Percentiles rank a stretch among this genome's conserved stretches.
These are phyloP conservation scores for Thalpophila matura DNA, from an alignment of 2,888 invertebrate species.

Conservation along the genomic window DNA sequence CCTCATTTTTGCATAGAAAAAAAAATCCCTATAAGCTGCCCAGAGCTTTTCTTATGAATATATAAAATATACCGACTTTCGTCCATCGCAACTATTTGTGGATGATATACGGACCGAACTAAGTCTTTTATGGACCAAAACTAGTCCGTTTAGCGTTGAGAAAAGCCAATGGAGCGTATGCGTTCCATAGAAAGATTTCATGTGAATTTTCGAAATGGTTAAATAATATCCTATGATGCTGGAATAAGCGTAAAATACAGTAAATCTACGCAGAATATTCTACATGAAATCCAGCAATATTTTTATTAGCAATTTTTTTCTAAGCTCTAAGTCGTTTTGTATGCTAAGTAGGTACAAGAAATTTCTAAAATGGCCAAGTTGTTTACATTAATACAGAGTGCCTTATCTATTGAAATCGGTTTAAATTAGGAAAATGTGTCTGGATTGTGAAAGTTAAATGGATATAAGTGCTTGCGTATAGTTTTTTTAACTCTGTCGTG, in stretches of 20 bases:
- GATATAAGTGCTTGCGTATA: not conserved
- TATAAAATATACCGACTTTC: conserved; percentile 6
- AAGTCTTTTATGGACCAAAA: conserved; percentile 12
- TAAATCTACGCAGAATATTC: not conserved
- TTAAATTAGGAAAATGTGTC: conserved; percentile 14
- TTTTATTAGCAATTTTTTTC: not conserved
- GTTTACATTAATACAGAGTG: not conserved
- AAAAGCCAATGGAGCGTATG: conserved; percentile 29
- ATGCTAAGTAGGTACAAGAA: not conserved
- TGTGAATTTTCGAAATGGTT: conserved; percentile 4
- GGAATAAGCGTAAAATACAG: not conserved
- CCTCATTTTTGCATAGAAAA: not conserved
- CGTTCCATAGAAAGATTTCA: conserved; percentile 6
- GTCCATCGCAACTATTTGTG: conserved; percentile 6
- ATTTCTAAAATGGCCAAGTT: no score
- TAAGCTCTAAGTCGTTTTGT: not conserved
- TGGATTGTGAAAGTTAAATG: not conserved
- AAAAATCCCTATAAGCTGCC: not conserved
- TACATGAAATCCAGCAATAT: not conserved
- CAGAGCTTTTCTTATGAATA: not conserved
- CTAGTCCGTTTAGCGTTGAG: conserved; percentile 8
- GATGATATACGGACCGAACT: conserved; percentile 20
- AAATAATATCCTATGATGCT: not conserved
- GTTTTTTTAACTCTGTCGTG: no score
- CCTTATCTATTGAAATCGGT: conserved; percentile 20